Base-by-base conservation (phyloP, 1,140 invertebrate genomes). In the Ceratosolen fusciceps region DNA sequence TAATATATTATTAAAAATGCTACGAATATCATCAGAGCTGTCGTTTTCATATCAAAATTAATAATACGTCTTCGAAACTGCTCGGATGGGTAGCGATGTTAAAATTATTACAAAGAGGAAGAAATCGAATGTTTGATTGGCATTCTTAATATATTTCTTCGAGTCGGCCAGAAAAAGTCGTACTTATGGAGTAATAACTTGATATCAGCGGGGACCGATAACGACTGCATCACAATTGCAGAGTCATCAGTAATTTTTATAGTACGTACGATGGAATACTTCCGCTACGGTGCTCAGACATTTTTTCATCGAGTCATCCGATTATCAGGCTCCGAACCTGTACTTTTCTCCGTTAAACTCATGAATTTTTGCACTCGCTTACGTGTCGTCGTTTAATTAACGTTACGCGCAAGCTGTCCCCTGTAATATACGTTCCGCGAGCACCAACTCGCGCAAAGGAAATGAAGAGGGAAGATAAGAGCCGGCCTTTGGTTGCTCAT, bases 61-160 rank as follows among this genome's bases (percentile, higher is more conserved):
- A 65, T 37, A 65, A 65, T 65, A 24, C 9, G 24, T 58, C 34
- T 52, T 54, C 70, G 16, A 79, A 79, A 54, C 77, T 74, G 58
- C 70, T 24, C 43, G 12, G 8, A 54, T 24, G 1, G 67, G 19
- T 2, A 74, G 2, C 8, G n/a, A 12, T 16, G 56, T 54, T 4
- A 68, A 77, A 5, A 77, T 3, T 34, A 72, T 47, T 37, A 39
- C 43, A n/a, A 73, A 43, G 16, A 73, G n/a, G 31, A 37, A 73
- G 5, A 79, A 73, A 43, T 21, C 34, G 43, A 39, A 67, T 54
- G 60, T 54, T 65, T 79, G n/a, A 52, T 2, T 37, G 43, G 19
- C 70, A 67, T 73, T 29, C 26, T 67, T 4, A 65, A 78, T 60
- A 10, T 58, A 52, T 26, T 2, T 68, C 26, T 34, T 60, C 37